Percentiles rank a stretch among this genome's conserved stretches.
phyloP scores from a whole-genome alignment of 2,888 invertebrate genomes.

The Eumacrocentrus americanus region DNA sequence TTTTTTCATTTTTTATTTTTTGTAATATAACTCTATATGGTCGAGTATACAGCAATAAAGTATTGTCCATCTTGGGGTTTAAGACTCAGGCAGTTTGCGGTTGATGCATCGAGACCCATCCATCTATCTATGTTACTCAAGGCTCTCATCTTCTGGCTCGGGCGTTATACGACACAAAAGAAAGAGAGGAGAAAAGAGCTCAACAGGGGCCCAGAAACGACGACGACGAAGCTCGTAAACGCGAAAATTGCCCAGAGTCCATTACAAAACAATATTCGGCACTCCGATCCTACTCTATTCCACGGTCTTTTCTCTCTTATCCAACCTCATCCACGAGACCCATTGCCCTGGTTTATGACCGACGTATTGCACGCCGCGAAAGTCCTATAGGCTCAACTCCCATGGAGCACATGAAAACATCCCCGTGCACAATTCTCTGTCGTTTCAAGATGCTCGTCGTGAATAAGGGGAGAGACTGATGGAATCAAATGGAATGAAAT shows the following conservation, averaged over 20 bases:
- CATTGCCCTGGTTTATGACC: constrained; percentile 35
- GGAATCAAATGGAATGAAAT: constrained; percentile 14
- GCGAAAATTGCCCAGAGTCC: constrained; percentile 39
- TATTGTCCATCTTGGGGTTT: not conserved
- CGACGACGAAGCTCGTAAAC: constrained; percentile 38
- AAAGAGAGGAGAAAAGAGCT: constrained; percentile 11
- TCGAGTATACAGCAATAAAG: constrained; percentile 6
- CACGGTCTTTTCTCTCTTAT: constrained; percentile 20
- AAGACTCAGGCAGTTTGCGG: not conserved
- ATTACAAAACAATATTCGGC: constrained; percentile 45
- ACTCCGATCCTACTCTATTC: constrained; percentile 33
- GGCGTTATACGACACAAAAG: constrained; percentile 1
- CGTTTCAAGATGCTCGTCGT: constrained; percentile 26
- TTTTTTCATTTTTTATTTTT: not conserved
- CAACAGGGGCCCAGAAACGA: constrained; percentile 27
- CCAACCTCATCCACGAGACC: constrained; percentile 20
- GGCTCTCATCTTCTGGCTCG: not conserved
- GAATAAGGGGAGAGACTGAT: constrained; percentile 10
- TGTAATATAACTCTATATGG: not conserved
- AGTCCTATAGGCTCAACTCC: constrained; percentile 32
- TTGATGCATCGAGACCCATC: constrained; percentile 2
- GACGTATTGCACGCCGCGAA: constrained; percentile 26
- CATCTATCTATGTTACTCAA: not conserved
- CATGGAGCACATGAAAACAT: constrained; percentile 36
- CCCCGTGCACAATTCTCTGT: constrained; percentile 29